Percentiles rank a stretch among this genome's conserved stretches.
phyloP scores from a whole-genome alignment of 1,140 invertebrate genomes.

The Vanessa tameamea region DNA sequence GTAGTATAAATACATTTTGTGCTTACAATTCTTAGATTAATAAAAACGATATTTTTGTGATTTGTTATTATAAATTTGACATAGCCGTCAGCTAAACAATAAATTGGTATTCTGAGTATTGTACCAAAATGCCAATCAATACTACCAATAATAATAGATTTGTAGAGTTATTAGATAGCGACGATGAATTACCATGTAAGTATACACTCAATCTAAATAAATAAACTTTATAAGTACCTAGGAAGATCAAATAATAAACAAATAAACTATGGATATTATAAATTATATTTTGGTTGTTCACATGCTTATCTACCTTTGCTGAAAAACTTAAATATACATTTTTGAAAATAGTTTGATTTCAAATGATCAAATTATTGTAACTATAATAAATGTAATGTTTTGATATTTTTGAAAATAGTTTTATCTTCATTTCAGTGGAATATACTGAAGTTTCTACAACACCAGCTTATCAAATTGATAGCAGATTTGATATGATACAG shows the following conservation, averaged over 20 bases:
- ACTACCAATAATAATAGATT: neutral
- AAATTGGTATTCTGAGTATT: neutral
- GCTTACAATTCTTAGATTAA: too few relatives aligned
- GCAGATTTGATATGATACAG: constrained; percentile 42
- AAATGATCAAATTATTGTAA: too few relatives aligned
- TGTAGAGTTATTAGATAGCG: constrained; percentile 38
- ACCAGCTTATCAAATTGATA: constrained; percentile 42
- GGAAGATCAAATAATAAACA: too few relatives aligned
- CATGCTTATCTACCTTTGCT: neutral
- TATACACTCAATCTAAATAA: neutral
- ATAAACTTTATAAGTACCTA: too few relatives aligned
- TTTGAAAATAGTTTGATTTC: neutral
- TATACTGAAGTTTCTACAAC: constrained; percentile 36
- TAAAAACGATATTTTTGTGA: neutral
- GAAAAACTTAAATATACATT: constrained; percentile 2
- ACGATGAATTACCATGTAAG: constrained; percentile 46
- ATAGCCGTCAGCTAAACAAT: too few relatives aligned
- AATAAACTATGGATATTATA: neutral
- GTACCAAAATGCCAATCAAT: neutral
- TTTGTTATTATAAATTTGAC: neutral
- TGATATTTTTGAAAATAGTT: neutral
- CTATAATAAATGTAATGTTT: too few relatives aligned
- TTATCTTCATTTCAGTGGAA: constrained; percentile 40
- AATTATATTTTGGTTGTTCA: neutral
- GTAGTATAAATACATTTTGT: too few relatives aligned